Base-by-base conservation (phyloP, 2,797 vertebrate genomes). In the Macropodus opercularis region DNA sequence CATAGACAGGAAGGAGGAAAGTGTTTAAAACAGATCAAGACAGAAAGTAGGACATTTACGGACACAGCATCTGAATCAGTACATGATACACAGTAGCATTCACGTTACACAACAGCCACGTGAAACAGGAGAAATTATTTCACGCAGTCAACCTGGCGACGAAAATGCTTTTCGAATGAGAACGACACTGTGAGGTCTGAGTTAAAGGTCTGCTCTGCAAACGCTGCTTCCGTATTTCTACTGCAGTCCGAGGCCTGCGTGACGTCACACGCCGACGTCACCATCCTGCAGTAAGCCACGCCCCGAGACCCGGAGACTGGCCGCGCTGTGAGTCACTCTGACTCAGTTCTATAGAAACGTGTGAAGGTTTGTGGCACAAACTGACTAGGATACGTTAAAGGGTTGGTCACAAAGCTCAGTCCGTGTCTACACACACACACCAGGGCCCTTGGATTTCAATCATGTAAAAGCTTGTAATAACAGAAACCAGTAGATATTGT, bases 211-310 rank as follows among this genome's bases (percentile, higher is more conserved):
- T 3, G 49, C 41, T 59, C 42, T 10, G 17, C 38, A 48, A 73
- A 75, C 72, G 48, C 54, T 39, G 69, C 19, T n/a, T 29, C 24
- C 8, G 9, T 21, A n/a, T 36, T 53, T 57, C 27, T 60, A 74
- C 44, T 3, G 48, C 63, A 67, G 59, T 43, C 22, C 0, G 5
- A 55, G 24, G 46, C 56, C 27, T 35, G 19, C 6, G 60, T 87
- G 65, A 81, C 79, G 75, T 80, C 85, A 87, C 66, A 41, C 4
- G 62, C 41, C 83, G 86, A 88, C 79, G 72, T 87, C 84, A 88
- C 50, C 56, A 34, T 34, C 57, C 46, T 67, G 74, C 69, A 69
- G 34, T 53, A 75, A 35, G 69, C 75, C 57, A 61, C 22, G 61
- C 68, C 84, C 52, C 67, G 46, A 31, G 42, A 65, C 50, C 27